Percentiles rank a stretch among this genome's conserved stretches.
Evolutionary conservation across 2,888 invertebrate species (phyloP).

Genomic region (Rapana venosa): DNA sequence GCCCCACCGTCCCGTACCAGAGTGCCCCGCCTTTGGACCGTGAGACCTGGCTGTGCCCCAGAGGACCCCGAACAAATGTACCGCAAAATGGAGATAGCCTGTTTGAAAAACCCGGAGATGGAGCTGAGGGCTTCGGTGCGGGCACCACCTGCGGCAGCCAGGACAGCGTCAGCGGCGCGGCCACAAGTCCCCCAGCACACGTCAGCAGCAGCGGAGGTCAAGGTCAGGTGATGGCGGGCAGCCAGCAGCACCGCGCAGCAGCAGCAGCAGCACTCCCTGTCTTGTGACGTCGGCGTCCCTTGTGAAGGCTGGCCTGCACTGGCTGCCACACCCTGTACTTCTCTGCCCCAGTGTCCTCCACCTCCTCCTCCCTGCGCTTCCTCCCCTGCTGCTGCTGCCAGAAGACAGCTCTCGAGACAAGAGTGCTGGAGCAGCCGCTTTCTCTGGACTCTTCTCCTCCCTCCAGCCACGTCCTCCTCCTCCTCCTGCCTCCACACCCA

Average conservation of each 20-base stretch:
- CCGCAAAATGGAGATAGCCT: slow-evolving; percentile 73
- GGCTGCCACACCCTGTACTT: neutral
- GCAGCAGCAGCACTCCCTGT: neutral
- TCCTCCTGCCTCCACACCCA: slow-evolving; percentile 39
- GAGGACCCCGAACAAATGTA: slow-evolving; percentile 74
- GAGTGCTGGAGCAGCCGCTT: slow-evolving; percentile 9
- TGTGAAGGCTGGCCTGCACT: neutral
- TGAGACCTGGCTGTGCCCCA: slow-evolving; percentile 68
- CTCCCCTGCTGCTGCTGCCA: too few relatives aligned
- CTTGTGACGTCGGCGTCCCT: slow-evolving; percentile 1
- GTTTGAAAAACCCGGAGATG: slow-evolving; percentile 71
- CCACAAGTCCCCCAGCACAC: slow-evolving; percentile 20
- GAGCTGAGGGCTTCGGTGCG: slow-evolving; percentile 68
- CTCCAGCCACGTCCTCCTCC: slow-evolving; percentile 31
- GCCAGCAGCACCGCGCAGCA: too few relatives aligned
- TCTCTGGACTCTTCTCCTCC: slow-evolving; percentile 16
- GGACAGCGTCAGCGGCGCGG: neutral
- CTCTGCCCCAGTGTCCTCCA: too few relatives aligned
- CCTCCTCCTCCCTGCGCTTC: slow-evolving; percentile 19
- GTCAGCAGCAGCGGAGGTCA: neutral
- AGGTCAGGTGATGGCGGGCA: neutral
- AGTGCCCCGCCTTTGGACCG: slow-evolving; percentile 51
- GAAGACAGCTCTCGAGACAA: slow-evolving; percentile 28
- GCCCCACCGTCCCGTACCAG: slow-evolving; percentile 41
- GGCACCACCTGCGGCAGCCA: slow-evolving; percentile 56